Base-by-base conservation (phyloP, 1,140 invertebrate genomes). In the Drosophila kepulauana region DNA sequence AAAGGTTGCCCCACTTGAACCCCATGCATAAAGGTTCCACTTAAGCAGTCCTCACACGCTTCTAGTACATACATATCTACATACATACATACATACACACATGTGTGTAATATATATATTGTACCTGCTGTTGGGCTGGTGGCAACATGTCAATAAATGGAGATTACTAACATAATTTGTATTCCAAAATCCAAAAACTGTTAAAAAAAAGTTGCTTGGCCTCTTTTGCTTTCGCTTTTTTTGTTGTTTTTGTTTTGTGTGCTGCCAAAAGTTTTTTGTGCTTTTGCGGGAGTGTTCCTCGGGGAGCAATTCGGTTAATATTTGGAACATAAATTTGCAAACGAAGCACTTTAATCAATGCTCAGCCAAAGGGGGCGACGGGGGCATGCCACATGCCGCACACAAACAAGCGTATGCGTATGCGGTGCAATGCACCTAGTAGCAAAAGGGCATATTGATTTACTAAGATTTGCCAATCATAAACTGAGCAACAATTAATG, bases 121-220 rank as follows among this genome's bases (percentile, higher is more conserved):
- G 52, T 35, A 30, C 25, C 54, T 61, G 72, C 71, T 74, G 72
- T 7, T 52, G 57, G 66, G n/a, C 57, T 69, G 66, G 58, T 75
- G 67, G 68, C 38, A 77, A 78, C 58, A 78, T 78, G 64, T 88
- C 85, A 88, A 88, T 88, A 89, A 89, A 88, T 88, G 87, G 86
- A 88, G 85, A 88, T 88, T 88, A 88, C 85, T 78, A 85, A 81
- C 85, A 88, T 85, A 88, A 89, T 88, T 89, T 88, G 85, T 88
- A 88, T 88, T 85, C 85, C 86, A 85, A 88, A 88, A 89, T 85
- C 81, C 85, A 85, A 88, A 82, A 88, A 89, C 78, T 89, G 85
- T 85, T 88, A 76, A 89, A 88, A 89, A 88, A 87, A 89, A 89
- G 85, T 89, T 89, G 67, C 63, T 86, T 51, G 76, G 64, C 69